Base-by-base conservation (phyloP, 2,888 invertebrate genomes). In the Dastarcus helophoroides region DNA sequence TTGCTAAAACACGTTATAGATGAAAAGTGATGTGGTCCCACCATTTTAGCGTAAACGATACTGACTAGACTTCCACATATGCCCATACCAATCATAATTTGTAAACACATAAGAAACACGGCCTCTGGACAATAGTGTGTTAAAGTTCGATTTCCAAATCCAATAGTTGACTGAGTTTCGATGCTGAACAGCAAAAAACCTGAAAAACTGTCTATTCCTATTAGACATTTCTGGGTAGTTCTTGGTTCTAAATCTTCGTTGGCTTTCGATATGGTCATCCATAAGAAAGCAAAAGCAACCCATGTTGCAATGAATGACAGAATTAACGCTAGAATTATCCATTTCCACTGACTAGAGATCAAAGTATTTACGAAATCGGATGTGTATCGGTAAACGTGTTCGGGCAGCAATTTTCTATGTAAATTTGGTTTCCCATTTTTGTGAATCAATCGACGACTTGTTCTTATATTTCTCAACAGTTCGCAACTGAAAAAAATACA, bases 21-120 rank as follows among this genome's bases (percentile, higher is more conserved):
- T 36, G 56, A 55, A 50, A 43, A 29, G 32, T 42, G 33, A 8
- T 40, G 42, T 0, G 76, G 74, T 22, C 75, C 56, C 5, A 75
- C 70, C 46, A 78, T 62, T 56, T 77, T 78, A 6, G 75, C 73
- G 48, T 77, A 77, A 3, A 75, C 58, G n/a, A 63, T 58, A 10
- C 62, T 61, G 10, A 62, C 54, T 49, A 62, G 58, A 26, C 45
- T 43, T 54, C 53, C 53, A 31, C 50, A 46, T 22, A 50, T 47
- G 14, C 46, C 51, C 13, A 47, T 43, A 2, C 80, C 79, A 25
- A 73, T 65, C 38, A 79, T 71, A 42, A 84, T 83, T 67, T 90
- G 89, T 41, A 84, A 58, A 31, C 84, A 80, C 68, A 90, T 76
- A 8, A 88, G 64, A 37, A 85, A 73, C 28, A 85, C 76, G 0